Evolutionary conservation across 92 coral and sea anemone species (phyloP).

Genomic region (Phenganax subtilis): DNA sequence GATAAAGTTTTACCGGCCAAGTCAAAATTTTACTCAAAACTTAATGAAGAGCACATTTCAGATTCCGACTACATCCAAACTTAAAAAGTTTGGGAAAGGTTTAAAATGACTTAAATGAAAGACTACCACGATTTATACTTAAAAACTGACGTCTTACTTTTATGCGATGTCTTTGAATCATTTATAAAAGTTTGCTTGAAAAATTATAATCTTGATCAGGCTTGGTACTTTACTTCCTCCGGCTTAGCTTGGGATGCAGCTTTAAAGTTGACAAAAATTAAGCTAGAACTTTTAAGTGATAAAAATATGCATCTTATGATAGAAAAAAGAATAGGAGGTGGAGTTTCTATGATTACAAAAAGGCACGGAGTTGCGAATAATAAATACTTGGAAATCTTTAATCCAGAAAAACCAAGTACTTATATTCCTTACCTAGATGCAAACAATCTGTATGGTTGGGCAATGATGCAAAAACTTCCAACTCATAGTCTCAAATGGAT

Average conservation of each 20-base stretch:
- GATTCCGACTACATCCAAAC: background rate
- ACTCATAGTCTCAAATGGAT: background rate
- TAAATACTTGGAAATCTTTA: background rate
- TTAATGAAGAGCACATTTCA: background rate
- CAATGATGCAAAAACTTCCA: background rate
- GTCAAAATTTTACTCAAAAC: too few species aligned
- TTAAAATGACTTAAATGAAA: background rate
- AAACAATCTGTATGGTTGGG: background rate
- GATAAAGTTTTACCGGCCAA: too few species aligned
- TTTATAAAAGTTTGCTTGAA: background rate
- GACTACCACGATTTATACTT: background rate
- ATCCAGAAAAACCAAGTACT: background rate
- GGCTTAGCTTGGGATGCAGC: too few species aligned
- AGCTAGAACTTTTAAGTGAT: too few species aligned
- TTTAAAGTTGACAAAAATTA: too few species aligned
- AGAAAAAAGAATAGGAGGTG: too few species aligned
- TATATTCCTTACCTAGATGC: background rate
- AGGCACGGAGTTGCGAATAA: background rate
- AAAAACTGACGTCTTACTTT: background rate
- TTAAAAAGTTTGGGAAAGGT: background rate
- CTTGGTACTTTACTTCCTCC: too few species aligned
- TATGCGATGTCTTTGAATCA: background rate
- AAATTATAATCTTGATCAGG: background rate
- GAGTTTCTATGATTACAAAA: background rate
- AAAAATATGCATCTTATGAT: too few species aligned